phyloP scores from a whole-genome alignment of 2,888 invertebrate genomes.

The Nemotelus pantherinus region DNA sequence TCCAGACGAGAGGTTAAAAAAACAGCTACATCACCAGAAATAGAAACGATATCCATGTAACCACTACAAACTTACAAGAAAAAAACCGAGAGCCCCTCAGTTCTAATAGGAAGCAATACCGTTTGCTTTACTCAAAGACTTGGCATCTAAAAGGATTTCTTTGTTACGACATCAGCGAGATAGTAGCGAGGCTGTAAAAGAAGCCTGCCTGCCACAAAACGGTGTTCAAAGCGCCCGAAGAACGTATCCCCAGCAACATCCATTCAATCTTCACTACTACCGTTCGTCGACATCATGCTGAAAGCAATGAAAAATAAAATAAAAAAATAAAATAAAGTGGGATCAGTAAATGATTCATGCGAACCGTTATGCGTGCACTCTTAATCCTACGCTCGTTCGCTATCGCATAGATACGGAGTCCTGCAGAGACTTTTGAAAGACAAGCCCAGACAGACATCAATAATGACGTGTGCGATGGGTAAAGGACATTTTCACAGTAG shows the following conservation, averaged over 20 bases:
- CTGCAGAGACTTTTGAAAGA: background rate
- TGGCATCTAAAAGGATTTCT: no score
- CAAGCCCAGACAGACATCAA: background rate
- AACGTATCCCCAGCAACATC: no score
- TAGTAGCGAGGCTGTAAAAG: background rate
- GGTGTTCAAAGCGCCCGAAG: no score
- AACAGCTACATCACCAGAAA: constrained; percentile 11
- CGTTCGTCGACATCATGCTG: no score
- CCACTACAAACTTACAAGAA: background rate
- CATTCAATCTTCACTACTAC: no score
- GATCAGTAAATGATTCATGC: constrained; percentile 35
- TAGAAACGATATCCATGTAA: constrained; percentile 20
- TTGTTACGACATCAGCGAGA: background rate
- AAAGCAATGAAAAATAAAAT: background rate
- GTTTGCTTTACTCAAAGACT: no score
- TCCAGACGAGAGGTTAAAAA: constrained; percentile 15
- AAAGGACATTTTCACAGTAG: background rate
- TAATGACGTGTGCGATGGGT: background rate
- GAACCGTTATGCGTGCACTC: constrained; percentile 18
- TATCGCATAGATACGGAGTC: background rate
- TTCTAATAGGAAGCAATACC: background rate
- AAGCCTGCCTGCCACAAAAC: background rate
- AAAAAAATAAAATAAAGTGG: constrained; percentile 4
- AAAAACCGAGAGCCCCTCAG: background rate
- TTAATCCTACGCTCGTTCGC: background rate